Evolutionary conservation across 2,888 invertebrate genomes (phyloP).

Genomic region (Troglohyphantes excavatus): DNA sequence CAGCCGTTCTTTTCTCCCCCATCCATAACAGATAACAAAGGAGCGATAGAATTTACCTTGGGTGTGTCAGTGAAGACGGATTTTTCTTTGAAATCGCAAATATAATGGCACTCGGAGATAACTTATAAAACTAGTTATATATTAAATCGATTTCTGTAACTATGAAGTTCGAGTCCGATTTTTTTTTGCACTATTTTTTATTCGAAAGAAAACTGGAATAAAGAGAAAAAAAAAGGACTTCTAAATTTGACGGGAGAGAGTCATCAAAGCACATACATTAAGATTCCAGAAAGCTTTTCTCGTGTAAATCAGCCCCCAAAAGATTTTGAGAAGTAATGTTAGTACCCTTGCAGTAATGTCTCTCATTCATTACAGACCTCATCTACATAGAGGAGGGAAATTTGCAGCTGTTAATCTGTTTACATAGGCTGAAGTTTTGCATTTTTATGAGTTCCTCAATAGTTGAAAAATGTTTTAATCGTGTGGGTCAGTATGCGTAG

Average conservation of each 20-base stretch:
- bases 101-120: slow-evolving; percentile 69
- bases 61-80: slow-evolving; percentile 42
- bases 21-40: slow-evolving; percentile 77
- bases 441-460: not conserved
- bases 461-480: not conserved
- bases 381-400: slow-evolving; percentile 33
- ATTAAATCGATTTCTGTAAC: slow-evolving; percentile 28
- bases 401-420: slow-evolving; percentile 28
- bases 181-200: slow-evolving; percentile 24
- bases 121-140: slow-evolving; percentile 65
- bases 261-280: slow-evolving; percentile 29
- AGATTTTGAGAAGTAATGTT: slow-evolving; percentile 48
- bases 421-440: not conserved
- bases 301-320: slow-evolving; percentile 47
- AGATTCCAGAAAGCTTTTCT: slow-evolving; percentile 50
- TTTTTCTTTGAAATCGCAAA: slow-evolving; percentile 67
- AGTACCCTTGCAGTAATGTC: slow-evolving; percentile 46
- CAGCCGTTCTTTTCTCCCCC: slow-evolving; percentile 48
- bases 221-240: slow-evolving; percentile 32
- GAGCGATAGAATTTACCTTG: slow-evolving; percentile 70
- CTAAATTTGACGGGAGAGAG: slow-evolving; percentile 38
- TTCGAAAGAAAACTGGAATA: not conserved
- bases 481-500: not conserved
- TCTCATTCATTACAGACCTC: slow-evolving; percentile 32
- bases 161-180: slow-evolving; percentile 33